phyloP scores from a whole-genome alignment of 2,888 invertebrate species.

The Cartodere bifasciata region DNA sequence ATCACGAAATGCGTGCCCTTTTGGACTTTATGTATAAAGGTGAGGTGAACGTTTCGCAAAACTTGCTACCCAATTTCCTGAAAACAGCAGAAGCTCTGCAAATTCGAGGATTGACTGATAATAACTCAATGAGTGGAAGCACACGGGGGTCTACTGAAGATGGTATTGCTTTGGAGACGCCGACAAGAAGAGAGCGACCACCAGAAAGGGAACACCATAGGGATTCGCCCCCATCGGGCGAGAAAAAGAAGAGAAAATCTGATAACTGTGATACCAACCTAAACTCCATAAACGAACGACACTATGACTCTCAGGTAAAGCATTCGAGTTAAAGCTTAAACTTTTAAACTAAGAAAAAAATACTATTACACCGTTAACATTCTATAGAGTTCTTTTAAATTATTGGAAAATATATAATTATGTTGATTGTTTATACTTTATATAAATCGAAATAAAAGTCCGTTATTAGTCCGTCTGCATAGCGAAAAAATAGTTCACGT shows the following conservation, averaged over 20 bases:
- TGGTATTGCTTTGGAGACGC: conserved; percentile 25
- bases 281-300: conserved; percentile 48
- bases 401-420: too few relatives aligned
- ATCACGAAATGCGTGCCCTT: conserved; percentile 77
- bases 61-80: conserved; percentile 79
- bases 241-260: conserved; percentile 53
- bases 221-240: conserved; percentile 36
- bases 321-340: too few relatives aligned
- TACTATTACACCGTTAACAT: too few relatives aligned
- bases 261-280: conserved; percentile 55
- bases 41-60: conserved; percentile 69
- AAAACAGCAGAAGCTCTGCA: conserved; percentile 87
- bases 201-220: conserved; percentile 18
- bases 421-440: too few relatives aligned
- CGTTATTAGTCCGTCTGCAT: too few relatives aligned
- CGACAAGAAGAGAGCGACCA: conserved; percentile 27
- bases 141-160: conserved; percentile 23
- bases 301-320: conserved; percentile 56
- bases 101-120: conserved; percentile 80
- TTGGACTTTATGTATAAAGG: conserved; percentile 88
- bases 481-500: too few relatives aligned
- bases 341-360: too few relatives aligned
- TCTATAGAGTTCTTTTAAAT: too few relatives aligned
- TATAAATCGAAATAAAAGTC: too few relatives aligned
- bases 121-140: conserved; percentile 48